Conservation (phyloP, 1,140 invertebrate species). For the Zaprionus ornatus region DNA sequence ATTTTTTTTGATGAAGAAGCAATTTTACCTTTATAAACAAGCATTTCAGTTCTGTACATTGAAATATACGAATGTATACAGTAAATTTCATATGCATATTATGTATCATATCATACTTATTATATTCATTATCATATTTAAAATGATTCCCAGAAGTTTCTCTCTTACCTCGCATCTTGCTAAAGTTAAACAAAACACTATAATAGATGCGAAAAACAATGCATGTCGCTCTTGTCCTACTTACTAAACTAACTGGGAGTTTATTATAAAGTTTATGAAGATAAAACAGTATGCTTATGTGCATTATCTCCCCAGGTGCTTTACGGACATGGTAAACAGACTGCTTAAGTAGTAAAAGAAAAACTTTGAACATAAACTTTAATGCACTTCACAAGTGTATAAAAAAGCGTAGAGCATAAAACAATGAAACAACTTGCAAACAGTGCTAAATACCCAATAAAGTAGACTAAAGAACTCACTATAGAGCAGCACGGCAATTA, state of each 20-base stretch:
- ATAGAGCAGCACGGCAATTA: background rate
- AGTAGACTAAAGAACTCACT: background rate
- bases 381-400: background rate
- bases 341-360: background rate
- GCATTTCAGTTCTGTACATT: too few relatives aligned
- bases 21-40: too few relatives aligned
- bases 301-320: background rate
- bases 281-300: constrained; percentile 7
- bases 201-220: background rate
- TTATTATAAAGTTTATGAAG: constrained; percentile 9
- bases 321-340: background rate
- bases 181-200: background rate
- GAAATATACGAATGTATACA: too few relatives aligned
- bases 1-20: too few relatives aligned
- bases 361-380: constrained; percentile 5
- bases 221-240: background rate
- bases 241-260: background rate
- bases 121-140: too few relatives aligned
- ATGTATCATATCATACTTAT: too few relatives aligned
- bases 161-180: too few relatives aligned
- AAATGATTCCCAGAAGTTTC: background rate
- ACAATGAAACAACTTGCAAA: background rate
- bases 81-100: too few relatives aligned
- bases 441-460: background rate
- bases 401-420: background rate